phyloP scores from a whole-genome alignment of 2,888 invertebrate species.

The Hybos culiciformis region DNA sequence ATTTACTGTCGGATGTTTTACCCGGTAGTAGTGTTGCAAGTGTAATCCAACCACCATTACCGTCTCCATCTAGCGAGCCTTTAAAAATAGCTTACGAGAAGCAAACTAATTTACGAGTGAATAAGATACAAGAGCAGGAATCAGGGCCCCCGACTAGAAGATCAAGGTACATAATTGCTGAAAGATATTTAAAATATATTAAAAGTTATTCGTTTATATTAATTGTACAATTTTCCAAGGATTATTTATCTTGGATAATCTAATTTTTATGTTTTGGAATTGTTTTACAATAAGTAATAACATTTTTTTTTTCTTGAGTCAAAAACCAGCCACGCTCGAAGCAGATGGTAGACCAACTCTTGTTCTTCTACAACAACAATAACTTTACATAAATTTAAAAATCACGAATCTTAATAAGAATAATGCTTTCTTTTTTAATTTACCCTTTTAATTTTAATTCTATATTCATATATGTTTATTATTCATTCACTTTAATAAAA shows the following conservation, averaged over 20 bases:
- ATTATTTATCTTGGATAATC: too few species aligned
- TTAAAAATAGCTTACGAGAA: constrained; percentile 43
- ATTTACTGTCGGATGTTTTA: background rate
- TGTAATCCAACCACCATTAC: constrained; percentile 6
- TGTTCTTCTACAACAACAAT: too few species aligned
- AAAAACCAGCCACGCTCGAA: too few species aligned
- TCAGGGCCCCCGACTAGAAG: constrained; percentile 41
- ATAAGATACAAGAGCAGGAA: constrained; percentile 36
- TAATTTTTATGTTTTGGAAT: too few species aligned
- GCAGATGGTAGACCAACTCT: too few species aligned
- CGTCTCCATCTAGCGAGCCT: constrained; percentile 31
- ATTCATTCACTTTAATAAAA: too few species aligned
- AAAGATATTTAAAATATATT: background rate
- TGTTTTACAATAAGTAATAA: too few species aligned
- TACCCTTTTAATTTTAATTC: background rate
- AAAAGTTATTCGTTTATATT: background rate
- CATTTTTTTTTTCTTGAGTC: too few species aligned
- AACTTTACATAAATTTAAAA: too few species aligned
- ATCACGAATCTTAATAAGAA: too few species aligned
- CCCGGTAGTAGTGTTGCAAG: background rate
- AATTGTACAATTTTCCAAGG: too few species aligned
- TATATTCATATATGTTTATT: too few species aligned
- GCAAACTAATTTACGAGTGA: constrained; percentile 35
- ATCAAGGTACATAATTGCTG: constrained; percentile 43
- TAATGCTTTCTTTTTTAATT: background rate